These are phyloP conservation scores for Xenus cinereus DNA, from an alignment of 2,113 vertebrate species.

Conservation along the genomic window DNA sequence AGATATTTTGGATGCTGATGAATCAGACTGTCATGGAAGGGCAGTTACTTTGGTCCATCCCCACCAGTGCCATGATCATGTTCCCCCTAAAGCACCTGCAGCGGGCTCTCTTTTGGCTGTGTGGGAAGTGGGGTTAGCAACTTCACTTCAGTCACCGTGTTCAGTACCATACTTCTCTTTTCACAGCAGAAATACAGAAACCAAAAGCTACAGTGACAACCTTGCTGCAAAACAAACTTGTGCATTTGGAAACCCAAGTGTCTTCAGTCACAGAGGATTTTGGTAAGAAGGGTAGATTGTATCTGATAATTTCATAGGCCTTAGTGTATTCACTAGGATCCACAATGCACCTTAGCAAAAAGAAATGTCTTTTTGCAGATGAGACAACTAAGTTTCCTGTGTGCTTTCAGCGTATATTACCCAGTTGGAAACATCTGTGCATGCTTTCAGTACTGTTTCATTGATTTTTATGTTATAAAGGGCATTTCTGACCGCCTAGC, in stretches of 20 bases:
- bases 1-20: neutral
- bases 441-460: neutral
- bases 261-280: neutral
- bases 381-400: neutral
- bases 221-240: neutral
- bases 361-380: neutral
- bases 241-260: neutral
- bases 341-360: neutral
- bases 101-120: neutral
- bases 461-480: neutral
- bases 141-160: neutral
- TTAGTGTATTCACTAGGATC: neutral
- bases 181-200: neutral
- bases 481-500: neutral
- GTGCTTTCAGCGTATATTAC: neutral
- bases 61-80: rapidly evolving
- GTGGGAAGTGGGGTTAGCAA: neutral
- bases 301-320: neutral
- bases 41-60: rapidly evolving
- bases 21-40: neutral
- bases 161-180: neutral
- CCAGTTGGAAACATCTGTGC: neutral
- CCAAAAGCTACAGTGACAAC: neutral
- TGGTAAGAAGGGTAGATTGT: neutral
- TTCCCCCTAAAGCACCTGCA: neutral